Evolutionary conservation across 1,140 invertebrate species (phyloP), one percentile per base, ranked within the genome.

Genomic region (Lasioglossum baleicum): DNA sequence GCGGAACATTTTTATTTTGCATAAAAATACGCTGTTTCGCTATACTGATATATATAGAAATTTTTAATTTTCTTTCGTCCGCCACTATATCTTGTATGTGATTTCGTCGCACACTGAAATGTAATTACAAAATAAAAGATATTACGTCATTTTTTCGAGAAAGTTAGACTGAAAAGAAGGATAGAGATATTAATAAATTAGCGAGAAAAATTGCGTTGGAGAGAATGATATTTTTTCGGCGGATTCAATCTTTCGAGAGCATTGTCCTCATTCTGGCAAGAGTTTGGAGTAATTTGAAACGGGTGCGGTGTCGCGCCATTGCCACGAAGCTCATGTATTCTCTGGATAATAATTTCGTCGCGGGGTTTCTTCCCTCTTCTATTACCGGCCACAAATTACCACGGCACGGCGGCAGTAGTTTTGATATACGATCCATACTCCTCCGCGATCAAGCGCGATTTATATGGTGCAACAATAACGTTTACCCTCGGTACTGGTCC

Each of bases 401-500:
- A 69, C 65, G 73, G 58, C 17, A 44, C 51, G 56, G 26, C 72
- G 75, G 75, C 84, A 64, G 69, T 85, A 86, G 85, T 86, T 86
- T 85, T 86, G 85, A 86, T 86, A 86, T 86, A 86, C 85, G 84
- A 71, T 83, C 84, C 81, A 63, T 86, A 86, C 85, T 86, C 85
- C 85, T 86, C 81, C 77, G 81, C 85, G 84, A 86, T 87, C 85
- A 87, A 83, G 74, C 84, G 78, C 81, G 85, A 87, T 87, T 87
- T 87, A 87, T 87, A 87, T 58, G 81, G 81, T 86, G 81, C 85
- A 86, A 87, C 85, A 83, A 83, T 87, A 87, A 87, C 85, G 85
- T 81, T 87, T 86, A 85, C 81, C 85, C 85, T 69, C 56, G 68
- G 69, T 35, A 66, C 61, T 44, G 20, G 83, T 58, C 17, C 71